Base-by-base conservation (phyloP, 1,140 invertebrate genomes). In the Tetramorium simillimum region DNA sequence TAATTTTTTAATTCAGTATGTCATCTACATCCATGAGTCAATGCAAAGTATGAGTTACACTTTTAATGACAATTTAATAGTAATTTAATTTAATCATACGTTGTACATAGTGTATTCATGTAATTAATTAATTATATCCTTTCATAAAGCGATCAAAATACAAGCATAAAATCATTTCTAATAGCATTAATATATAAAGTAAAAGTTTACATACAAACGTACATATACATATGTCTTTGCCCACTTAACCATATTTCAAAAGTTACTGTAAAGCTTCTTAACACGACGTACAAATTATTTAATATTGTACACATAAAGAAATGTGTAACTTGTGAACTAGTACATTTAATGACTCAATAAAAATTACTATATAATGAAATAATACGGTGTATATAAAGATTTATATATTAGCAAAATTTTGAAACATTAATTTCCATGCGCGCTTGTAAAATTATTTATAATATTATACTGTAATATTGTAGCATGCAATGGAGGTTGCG, bases 1-100 rank as follows among this genome's bases (percentile, higher is more conserved):
- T 80, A 69, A 56, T 70, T 56, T 81, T 81, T 81, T 46, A 67
- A 53, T 70, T 53, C 21, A 12, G 18, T 43, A 72, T 9, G 21
- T 81, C n/a, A 12, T 72, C 5, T 43, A 56, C 40, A 70, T 33
- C 24, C 18, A 28, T n/a, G 51, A 58, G 43, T 81, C 46, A 78
- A 43, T 76, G 21, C 21, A 65, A 69, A 53, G 67, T 16, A 40
- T n/a, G 16, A 56, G 21, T 53, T 51, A 53, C 7, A 33, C 14
- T 14, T 69, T 80, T 67, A 67, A 80, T 40, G 3, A 67, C 24
- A 67, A 80, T 67, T 65, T 65, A 63, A 76, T 53, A 7, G 24
- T 37, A 72, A 37, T 75, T 43, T 40, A 43, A 76, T 40, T 28
- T 67, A 16, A 7, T 40, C 16, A 60, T 60, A 43, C 3, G 21